phyloP scores from a whole-genome alignment of 2,113 vertebrate species.

The Paraplagusia blochii region DNA sequence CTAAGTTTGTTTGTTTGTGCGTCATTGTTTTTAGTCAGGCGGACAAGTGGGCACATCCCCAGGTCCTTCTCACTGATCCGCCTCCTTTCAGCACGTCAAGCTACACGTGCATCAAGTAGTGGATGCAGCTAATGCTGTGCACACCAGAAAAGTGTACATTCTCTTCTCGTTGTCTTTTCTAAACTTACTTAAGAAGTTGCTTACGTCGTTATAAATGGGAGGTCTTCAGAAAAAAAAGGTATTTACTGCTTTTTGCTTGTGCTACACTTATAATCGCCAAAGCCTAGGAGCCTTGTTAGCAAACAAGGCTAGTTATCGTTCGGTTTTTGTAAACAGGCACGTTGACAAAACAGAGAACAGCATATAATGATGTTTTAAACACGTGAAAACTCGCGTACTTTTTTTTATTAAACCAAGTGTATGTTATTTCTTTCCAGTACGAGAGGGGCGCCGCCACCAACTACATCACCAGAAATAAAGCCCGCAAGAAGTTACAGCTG shows the following conservation, averaged over 20 bases:
- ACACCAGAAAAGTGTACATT: neutral
- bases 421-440: constrained; percentile 68
- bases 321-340: constrained; percentile 14
- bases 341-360: neutral
- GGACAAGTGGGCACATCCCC: neutral
- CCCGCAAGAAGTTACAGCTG: constrained; percentile 90
- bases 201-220: constrained; percentile 60
- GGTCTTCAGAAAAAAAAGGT: constrained; percentile 82
- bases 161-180: too few relatives aligned
- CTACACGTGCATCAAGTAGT: constrained; percentile 63
- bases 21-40: constrained; percentile 46
- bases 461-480: constrained; percentile 94
- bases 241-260: constrained; percentile 7
- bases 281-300: constrained; percentile 10
- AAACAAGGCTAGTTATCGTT: constrained; percentile 21
- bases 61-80: constrained; percentile 26
- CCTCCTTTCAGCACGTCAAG: constrained; percentile 38
- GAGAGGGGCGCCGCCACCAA: constrained; percentile 90
- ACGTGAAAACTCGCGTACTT: too few relatives aligned
- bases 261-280: constrained; percentile 1
- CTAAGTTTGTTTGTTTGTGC: too few relatives aligned
- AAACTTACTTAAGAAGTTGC: neutral
- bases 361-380: rapidly evolving
- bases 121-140: neutral
- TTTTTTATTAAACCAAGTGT: neutral